These are phyloP conservation scores for Ornithoptera priamus DNA, from an alignment of 2,888 invertebrate species.

Conservation along the genomic window DNA sequence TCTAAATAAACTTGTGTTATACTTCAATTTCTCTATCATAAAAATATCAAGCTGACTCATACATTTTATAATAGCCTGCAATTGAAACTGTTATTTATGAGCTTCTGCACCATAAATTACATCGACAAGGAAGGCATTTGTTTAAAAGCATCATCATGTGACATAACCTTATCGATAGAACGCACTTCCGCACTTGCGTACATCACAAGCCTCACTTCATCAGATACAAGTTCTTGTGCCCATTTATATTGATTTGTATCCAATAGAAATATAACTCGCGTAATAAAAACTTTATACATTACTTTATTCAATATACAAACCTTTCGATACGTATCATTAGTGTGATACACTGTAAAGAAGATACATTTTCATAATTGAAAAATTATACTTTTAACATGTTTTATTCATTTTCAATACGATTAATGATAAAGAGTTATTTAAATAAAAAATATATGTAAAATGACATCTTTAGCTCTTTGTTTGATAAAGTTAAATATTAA, in stretches of 20 bases:
- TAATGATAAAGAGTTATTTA: not conserved
- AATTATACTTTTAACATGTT: not conserved
- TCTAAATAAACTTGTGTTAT: not conserved
- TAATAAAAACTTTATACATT: not conserved
- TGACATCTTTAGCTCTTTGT: too few species aligned
- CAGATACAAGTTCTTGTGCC: not conserved
- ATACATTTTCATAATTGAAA: too few species aligned
- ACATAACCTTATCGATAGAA: not conserved
- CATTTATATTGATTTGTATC: conserved; percentile 1
- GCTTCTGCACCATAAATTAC: conserved; percentile 1
- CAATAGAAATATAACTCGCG: not conserved
- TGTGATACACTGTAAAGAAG: too few species aligned
- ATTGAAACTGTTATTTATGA: not conserved
- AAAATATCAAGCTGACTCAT: not conserved
- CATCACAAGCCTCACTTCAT: not conserved
- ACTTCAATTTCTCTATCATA: not conserved
- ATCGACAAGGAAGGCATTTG: conserved; percentile 1
- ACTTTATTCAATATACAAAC: not conserved
- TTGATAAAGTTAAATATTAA: not conserved
- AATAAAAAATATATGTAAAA: not conserved
- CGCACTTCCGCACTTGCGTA: not conserved
- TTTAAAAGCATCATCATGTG: conserved; percentile 1
- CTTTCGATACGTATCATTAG: not conserved
- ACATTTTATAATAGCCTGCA: not conserved
- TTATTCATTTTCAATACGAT: not conserved